phyloP scores from a whole-genome alignment of 2,113 vertebrate species.

The Cyphomyrus plagiostoma region DNA sequence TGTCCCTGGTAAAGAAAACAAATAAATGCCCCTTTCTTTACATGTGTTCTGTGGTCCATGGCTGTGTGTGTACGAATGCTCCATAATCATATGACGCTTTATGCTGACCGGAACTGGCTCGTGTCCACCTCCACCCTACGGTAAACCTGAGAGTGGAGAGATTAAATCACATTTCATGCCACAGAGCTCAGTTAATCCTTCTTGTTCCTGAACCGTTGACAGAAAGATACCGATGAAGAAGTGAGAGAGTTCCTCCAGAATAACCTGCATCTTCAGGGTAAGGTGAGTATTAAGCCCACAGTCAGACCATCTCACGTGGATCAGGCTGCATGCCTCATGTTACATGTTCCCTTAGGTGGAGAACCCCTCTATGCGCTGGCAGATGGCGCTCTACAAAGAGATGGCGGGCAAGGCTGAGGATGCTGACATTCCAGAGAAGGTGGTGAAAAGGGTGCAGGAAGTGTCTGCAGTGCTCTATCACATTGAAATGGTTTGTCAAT shows the following conservation, averaged over 20 bases:
- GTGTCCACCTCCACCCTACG: background rate
- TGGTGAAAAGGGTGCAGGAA: constrained; percentile 84
- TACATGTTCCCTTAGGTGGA: constrained; percentile 63
- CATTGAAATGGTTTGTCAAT: constrained; percentile 70
- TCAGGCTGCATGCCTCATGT: background rate
- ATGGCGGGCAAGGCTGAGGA: constrained; percentile 85
- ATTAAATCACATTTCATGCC: background rate
- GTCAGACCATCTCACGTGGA: no score
- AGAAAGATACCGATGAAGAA: constrained; percentile 95
- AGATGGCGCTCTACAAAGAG: constrained; percentile 84
- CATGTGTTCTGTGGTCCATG: background rate
- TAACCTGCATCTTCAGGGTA: constrained; percentile 88
- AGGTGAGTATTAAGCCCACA: constrained; percentile 58
- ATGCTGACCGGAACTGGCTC: background rate
- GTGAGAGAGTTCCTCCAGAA: constrained; percentile 83
- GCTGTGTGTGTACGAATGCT: background rate
- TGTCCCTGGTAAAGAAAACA: background rate
- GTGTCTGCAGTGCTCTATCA: constrained; percentile 85
- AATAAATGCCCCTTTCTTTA: background rate
- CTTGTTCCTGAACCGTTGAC: constrained; percentile 29
- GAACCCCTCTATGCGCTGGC: constrained; percentile 85
- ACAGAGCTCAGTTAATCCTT: background rate
- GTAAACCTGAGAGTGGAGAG: background rate
- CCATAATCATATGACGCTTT: background rate
- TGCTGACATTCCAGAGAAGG: constrained; percentile 72